Evolutionary conservation across 2,888 invertebrate genomes (phyloP).

Genomic region (Sinhomidia bicolor): DNA sequence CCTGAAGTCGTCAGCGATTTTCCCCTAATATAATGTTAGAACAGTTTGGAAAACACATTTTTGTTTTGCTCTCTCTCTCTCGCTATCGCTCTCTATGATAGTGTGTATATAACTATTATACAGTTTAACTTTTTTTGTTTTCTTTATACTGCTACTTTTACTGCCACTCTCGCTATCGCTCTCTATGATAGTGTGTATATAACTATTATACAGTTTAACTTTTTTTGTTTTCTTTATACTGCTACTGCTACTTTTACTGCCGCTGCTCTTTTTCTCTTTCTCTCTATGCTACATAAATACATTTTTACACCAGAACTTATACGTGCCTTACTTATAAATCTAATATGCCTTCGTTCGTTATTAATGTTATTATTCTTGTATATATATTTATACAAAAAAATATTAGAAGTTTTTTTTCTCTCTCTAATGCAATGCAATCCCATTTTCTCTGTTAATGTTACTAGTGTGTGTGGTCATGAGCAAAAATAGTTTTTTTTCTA

Average conservation of each 20-base stretch:
- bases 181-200: no score
- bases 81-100: no score
- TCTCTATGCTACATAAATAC: no score
- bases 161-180: no score
- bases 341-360: not conserved
- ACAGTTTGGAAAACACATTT: conserved; percentile 7
- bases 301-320: not conserved
- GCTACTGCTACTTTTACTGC: not conserved
- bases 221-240: not conserved
- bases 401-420: no score
- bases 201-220: no score
- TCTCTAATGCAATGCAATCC: conserved; percentile 12
- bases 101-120: no score
- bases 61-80: no score
- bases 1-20: conserved; percentile 66
- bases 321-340: no score
- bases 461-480: conserved; percentile 42
- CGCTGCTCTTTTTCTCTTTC: no score
- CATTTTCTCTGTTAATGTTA: not conserved
- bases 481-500: conserved; percentile 38
- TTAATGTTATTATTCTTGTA: not conserved
- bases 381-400: conserved; percentile 5
- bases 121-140: conserved; percentile 3
- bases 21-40: not conserved
- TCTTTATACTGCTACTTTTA: no score